Evolutionary conservation across 1,140 invertebrate species (phyloP).

Genomic region (Pygmarrhopalites habei): DNA sequence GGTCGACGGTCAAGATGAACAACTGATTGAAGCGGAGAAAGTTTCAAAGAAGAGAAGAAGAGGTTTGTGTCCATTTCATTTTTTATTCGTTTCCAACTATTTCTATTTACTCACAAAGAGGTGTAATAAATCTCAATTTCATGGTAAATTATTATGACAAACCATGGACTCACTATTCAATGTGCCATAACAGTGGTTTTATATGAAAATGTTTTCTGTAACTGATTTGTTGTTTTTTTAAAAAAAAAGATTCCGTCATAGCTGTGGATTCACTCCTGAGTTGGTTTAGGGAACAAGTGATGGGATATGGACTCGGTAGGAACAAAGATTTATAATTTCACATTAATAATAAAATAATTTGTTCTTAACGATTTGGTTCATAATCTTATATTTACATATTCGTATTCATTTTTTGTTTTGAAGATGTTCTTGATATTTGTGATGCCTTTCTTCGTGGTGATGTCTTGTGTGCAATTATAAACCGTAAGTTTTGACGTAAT

Average conservation of each 20-base stretch:
- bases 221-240: constrained; percentile 1
- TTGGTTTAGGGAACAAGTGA: constrained; percentile 69
- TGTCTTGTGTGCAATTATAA: constrained; percentile 72
- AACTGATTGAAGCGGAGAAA: constrained; percentile 31
- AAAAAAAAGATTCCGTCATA: constrained; percentile 59
- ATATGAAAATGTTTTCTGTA: no score
- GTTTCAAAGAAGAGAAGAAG: constrained; percentile 29
- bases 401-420: no score
- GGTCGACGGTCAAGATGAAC: constrained; percentile 43
- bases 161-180: no score
- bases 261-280: constrained; percentile 64
- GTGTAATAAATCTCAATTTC: constrained; percentile 3
- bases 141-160: background rate
- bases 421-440: constrained; percentile 64
- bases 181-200: no score
- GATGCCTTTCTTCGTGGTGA: constrained; percentile 67
- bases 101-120: background rate
- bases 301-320: constrained; percentile 55
- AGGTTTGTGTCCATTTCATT: no score
- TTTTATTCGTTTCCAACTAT: no score
- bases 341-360: no score
- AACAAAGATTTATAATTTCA: no score
- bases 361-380: no score
- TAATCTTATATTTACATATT: no score
- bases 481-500: no score